These are phyloP conservation scores for Panagrolaimus sp. DNA, from an alignment of 1,140 invertebrate species.

Conservation along the genomic window DNA sequence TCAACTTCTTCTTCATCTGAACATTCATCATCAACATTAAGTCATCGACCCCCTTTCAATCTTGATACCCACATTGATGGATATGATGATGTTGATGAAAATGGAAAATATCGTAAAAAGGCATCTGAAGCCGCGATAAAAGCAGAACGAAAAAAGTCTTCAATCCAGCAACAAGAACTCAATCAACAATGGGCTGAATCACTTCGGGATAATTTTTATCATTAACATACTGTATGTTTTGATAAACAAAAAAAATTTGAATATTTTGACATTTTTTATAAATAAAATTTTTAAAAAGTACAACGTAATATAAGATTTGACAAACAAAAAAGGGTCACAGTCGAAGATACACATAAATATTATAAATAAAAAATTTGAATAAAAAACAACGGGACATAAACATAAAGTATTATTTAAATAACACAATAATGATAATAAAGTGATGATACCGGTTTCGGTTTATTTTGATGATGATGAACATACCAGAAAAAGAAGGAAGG, in stretches of 20 bases:
- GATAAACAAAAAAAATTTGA: too few relatives aligned
- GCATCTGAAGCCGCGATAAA: not conserved
- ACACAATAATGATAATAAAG: not conserved
- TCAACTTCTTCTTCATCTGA: not conserved
- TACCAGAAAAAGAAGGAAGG: not conserved
- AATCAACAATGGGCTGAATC: conserved; percentile 1
- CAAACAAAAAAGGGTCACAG: too few relatives aligned
- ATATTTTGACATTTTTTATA: too few relatives aligned
- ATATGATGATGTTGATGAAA: conserved; percentile 22
- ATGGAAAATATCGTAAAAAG: conserved; percentile 6
- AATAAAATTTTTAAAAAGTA: too few relatives aligned
- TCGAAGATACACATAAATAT: too few relatives aligned
- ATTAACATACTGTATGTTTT: not conserved
- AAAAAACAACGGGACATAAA: too few relatives aligned
- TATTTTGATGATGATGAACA: not conserved
- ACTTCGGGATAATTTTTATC: not conserved
- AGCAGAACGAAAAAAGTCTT: not conserved
- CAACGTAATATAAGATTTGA: too few relatives aligned
- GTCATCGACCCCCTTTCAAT: conserved; percentile 24
- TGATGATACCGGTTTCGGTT: conserved; percentile 14
- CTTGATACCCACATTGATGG: conserved; percentile 23
- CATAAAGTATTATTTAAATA: too few relatives aligned
- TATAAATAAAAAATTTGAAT: too few relatives aligned
- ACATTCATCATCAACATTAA: not conserved
- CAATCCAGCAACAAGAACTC: not conserved